A percentile compares a stretch with the other conserved stretches of the same genome.
Evolutionary conservation across 2,888 invertebrate species (phyloP).

Genomic region (Cheilosia variabilis): DNA sequence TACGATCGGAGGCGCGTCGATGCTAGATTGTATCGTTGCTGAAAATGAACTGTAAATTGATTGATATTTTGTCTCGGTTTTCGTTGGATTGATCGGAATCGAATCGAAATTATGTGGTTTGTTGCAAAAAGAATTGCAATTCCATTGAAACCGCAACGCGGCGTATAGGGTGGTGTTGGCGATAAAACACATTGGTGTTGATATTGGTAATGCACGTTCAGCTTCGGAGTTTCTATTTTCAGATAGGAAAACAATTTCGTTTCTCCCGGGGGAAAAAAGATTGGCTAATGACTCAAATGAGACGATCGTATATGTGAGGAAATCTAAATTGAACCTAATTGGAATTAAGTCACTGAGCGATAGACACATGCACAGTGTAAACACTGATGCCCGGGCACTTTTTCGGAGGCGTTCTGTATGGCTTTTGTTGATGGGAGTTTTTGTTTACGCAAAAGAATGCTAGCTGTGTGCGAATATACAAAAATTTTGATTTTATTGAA

Average conservation of each 20-base stretch:
- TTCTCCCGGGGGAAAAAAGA: conserved; percentile 38
- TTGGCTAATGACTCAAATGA: conserved; percentile 61
- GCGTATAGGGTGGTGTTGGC: conserved; percentile 23
- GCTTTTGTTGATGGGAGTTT: conserved; percentile 3
- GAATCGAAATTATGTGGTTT: conserved; percentile 25
- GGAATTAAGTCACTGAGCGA: conserved; percentile 61
- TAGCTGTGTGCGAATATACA: neutral
- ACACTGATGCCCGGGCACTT: conserved; percentile 19
- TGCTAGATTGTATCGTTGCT: conserved; percentile 29
- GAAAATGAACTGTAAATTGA: conserved; percentile 60
- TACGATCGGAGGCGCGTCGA: conserved; percentile 27
- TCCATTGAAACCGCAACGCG: conserved; percentile 58
- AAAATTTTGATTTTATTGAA: conserved; percentile 5
- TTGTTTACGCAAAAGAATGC: conserved; percentile 16
- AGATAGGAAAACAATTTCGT: conserved; percentile 19
- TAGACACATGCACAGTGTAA: conserved; percentile 41
- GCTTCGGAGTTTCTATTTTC: conserved; percentile 56
- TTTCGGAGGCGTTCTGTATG: conserved; percentile 4
- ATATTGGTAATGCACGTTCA: conserved; percentile 13
- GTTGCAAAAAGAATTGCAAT: conserved; percentile 32
- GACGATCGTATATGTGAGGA: conserved; percentile 22
- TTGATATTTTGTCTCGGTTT: conserved; percentile 58
- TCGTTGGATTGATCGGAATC: conserved; percentile 41
- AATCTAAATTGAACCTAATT: conserved; percentile 70
- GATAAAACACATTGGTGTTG: conserved; percentile 14